phyloP scores from a whole-genome alignment of 2,113 vertebrate species.

The Phoenicopterus ruber region DNA sequence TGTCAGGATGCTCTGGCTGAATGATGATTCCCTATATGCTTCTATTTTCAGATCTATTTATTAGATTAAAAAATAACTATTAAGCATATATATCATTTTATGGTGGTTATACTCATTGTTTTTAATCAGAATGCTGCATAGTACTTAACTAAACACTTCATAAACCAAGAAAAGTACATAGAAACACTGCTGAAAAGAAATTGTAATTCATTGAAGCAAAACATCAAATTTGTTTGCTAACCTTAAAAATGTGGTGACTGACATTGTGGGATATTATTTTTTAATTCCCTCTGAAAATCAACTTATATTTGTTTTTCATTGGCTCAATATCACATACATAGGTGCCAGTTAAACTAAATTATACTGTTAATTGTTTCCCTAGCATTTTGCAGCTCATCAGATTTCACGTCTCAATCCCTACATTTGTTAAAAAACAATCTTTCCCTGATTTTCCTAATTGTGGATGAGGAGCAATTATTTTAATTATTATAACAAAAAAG shows the following conservation, averaged over 20 bases:
- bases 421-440: neutral
- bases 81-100: neutral
- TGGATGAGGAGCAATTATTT: neutral
- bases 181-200: neutral
- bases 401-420: neutral
- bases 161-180: neutral
- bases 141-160: neutral
- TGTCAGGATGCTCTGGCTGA: neutral
- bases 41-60: constrained; percentile 3
- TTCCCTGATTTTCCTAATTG: neutral
- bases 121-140: neutral
- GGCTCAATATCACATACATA: neutral
- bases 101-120: neutral
- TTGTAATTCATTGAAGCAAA: neutral
- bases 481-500: neutral
- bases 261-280: neutral
- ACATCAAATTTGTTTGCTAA: neutral
- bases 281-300: neutral
- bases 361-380: neutral
- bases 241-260: neutral
- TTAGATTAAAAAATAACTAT: neutral
- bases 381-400: neutral
- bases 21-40: neutral
- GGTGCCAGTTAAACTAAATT: neutral
- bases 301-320: neutral